Conservation (phyloP, 2,888 invertebrate species). For the Hymenopus coronatus region DNA sequence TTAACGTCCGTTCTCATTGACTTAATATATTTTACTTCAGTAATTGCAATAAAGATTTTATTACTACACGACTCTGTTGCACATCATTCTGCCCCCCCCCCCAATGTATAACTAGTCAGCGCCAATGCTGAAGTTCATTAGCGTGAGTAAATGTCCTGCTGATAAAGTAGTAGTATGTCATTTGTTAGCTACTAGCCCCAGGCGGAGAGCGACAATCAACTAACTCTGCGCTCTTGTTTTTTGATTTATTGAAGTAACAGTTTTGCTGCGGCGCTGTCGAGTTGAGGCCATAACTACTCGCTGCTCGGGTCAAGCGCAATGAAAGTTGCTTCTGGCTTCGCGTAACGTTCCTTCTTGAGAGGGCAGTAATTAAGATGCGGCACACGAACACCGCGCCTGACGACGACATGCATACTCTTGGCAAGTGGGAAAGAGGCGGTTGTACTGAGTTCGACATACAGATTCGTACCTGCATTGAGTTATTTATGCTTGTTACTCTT, state of each 20-base stretch:
- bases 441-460: not conserved
- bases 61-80: no score
- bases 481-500: not conserved
- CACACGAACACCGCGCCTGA: not conserved
- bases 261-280: not conserved
- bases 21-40: no score
- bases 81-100: no score
- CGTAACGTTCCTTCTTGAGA: not conserved
- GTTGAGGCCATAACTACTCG: not conserved
- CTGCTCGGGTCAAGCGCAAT: not conserved
- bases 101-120: no score
- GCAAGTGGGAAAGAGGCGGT: not conserved
- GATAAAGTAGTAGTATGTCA: not conserved
- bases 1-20: no score
- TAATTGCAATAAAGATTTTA: no score
- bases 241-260: not conserved
- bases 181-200: not conserved
- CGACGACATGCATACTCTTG: conserved; percentile 11
- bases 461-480: not conserved
- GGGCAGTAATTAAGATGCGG: conserved; percentile 8
- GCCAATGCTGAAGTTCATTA: no score
- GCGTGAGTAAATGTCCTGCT: not conserved
- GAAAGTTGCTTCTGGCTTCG: not conserved
- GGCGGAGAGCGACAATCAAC: not conserved
- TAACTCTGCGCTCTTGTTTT: not conserved